Base-by-base conservation (phyloP, 2,888 invertebrate species). In the Bellardia pandia region DNA sequence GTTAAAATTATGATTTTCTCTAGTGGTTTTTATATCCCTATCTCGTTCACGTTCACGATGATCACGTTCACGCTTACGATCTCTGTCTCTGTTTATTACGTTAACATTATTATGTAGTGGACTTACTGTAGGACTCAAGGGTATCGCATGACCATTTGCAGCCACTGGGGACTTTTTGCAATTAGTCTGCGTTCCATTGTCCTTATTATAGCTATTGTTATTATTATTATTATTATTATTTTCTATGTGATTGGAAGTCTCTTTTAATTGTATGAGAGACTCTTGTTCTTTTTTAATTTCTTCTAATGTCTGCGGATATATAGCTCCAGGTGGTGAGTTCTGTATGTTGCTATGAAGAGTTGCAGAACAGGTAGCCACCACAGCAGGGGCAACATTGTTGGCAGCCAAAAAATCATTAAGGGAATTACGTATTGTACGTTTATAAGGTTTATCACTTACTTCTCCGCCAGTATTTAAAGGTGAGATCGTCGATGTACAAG, bases 361-460 rank as follows among this genome's bases (percentile, higher is more conserved):
- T 62, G 79, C 37, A 60, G 89, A 77, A 56, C 89, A 89, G 16
- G 90, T 90, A 69, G 89, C 91, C 91, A 91, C 93, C 92, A 91
- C 91, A 62, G 86, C 89, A 33, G 90, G 90, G 68, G 90, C 90
- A 89, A 92, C 91, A 89, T 92, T 92, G 89, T 93, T 93, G 90
- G 93, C 92, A 90, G 93, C 91, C 89, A 93, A 91, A 89, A 93
- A 93, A 90, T 93, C 92, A 91, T 95, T 93, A 78, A 93, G 90
- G 85, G 93, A 93, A 89, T 93, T 93, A 90, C 92, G 92, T 92
- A 96, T 90, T 58, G 82, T 89, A 56, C 89, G 78, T 66, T 88
- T 89, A 79, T 84, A 88, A 66, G 66, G 60, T 85, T 88, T 80
- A 69, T 91, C 92, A 92, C 92, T 92, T 92, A 92, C 92, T 89